A percentile compares a stretch with the other conserved stretches of the same genome.
These are phyloP conservation scores for Corythoichthys intestinalis DNA, from an alignment of 2,113 vertebrate genomes.

Conservation along the genomic window DNA sequence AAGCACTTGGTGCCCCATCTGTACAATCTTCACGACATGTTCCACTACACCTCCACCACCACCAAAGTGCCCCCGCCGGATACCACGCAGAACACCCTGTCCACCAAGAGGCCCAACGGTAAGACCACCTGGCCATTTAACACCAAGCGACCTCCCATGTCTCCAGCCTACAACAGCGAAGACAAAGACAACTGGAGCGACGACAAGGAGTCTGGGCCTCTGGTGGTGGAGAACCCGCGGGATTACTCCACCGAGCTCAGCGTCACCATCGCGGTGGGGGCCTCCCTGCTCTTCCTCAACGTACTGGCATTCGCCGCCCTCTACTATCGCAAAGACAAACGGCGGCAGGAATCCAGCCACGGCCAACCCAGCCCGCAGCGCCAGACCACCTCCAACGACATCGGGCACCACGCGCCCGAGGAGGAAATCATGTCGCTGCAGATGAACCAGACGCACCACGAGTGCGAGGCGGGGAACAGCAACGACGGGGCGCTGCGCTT, in stretches of 20 bases:
- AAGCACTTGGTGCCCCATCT: conserved; percentile 97
- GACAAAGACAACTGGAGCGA: conserved; percentile 86
- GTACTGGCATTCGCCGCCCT: conserved; percentile 95
- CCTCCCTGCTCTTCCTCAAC: conserved; percentile 95
- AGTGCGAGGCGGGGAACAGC: conserved; percentile 81
- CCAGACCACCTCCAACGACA: conserved; percentile 78
- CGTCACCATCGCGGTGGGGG: conserved; percentile 95
- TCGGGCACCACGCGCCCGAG: conserved; percentile 83
- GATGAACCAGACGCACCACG: conserved; percentile 90
- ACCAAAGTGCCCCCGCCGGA: conserved; percentile 95
- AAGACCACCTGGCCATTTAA: conserved; percentile 86
- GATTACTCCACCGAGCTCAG: conserved; percentile 98
- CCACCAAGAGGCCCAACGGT: conserved; percentile 87
- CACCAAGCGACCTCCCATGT: conserved; percentile 93
- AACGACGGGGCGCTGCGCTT: conserved; percentile 82
- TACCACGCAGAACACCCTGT: conserved; percentile 90
- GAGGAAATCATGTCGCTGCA: conserved; percentile 96
- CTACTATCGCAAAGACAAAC: conserved; percentile 98
- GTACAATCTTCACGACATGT: conserved; percentile 98
- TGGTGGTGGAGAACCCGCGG: conserved; percentile 88
- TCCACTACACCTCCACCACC: conserved; percentile 97
- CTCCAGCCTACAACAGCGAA: conserved; percentile 89
- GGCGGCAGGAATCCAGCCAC: conserved; percentile 87
- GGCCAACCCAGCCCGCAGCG: conserved; percentile 89
- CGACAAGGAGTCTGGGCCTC: conserved; percentile 80